These are phyloP conservation scores for Phania funesta DNA, from an alignment of 2,888 invertebrate genomes.

Conservation along the genomic window DNA sequence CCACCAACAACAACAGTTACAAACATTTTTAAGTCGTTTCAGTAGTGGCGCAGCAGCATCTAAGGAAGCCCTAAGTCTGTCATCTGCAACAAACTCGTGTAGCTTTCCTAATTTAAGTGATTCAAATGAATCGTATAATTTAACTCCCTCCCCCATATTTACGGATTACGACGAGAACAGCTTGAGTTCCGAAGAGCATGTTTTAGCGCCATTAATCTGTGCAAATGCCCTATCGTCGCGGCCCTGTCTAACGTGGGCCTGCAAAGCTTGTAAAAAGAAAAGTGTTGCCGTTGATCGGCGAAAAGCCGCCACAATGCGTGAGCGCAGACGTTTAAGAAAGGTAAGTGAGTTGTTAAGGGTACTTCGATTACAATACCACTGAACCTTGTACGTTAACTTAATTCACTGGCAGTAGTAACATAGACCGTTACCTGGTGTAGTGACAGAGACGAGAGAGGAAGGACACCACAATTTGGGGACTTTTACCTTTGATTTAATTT, in stretches of 20 bases:
- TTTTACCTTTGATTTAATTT: too few species aligned
- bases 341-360: conserved; percentile 81
- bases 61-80: conserved; percentile 21
- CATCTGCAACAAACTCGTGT: conserved; percentile 61
- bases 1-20: conserved; percentile 73
- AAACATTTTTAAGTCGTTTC: conserved; percentile 75
- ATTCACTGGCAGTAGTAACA: too few species aligned
- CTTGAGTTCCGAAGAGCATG: conserved; percentile 80
- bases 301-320: conserved; percentile 97
- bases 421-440: too few species aligned
- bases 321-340: conserved; percentile 94
- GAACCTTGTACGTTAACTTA: too few species aligned
- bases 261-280: conserved; percentile 98
- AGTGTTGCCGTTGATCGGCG: conserved; percentile 96
- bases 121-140: conserved; percentile 71
- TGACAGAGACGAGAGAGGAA: too few species aligned
- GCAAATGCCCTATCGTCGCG: conserved; percentile 81
- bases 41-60: conserved; percentile 55
- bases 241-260: conserved; percentile 96
- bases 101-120: conserved; percentile 66
- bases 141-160: conserved; percentile 77
- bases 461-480: too few species aligned
- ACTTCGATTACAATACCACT: too few species aligned
- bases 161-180: conserved; percentile 80
- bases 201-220: conserved; percentile 80